Evolutionary conservation across 2,113 vertebrate genomes (phyloP).

Genomic region (Neoarius graeffei): DNA sequence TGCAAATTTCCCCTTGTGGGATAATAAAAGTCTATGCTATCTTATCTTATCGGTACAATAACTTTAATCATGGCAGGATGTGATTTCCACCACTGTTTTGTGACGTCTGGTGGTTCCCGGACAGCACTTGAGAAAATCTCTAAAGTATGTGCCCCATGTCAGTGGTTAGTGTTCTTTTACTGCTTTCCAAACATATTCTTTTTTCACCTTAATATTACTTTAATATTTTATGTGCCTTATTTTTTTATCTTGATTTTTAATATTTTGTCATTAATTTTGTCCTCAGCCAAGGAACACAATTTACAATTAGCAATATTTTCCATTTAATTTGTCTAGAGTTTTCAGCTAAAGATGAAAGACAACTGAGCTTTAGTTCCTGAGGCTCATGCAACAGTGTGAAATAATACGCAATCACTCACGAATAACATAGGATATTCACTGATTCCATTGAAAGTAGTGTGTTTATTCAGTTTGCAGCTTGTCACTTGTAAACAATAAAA

Average conservation of each 20-base stretch:
- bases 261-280: neutral
- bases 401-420: neutral
- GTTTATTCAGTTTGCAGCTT: neutral
- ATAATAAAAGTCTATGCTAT: too few relatives aligned
- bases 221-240: neutral
- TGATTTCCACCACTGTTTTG: neutral
- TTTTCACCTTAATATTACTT: neutral
- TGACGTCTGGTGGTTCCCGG: neutral
- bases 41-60: too few relatives aligned
- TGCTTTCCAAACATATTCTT: neutral
- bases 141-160: neutral
- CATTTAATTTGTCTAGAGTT: neutral
- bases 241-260: neutral
- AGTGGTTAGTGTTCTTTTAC: neutral
- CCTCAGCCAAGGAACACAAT: neutral
- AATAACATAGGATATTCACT: neutral
- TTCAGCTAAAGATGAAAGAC: neutral
- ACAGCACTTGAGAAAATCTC: neutral
- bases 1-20: too few relatives aligned
- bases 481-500: neutral
- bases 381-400: neutral
- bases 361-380: neutral
- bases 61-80: neutral
- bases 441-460: neutral
- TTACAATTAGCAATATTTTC: neutral